A percentile compares a stretch with the other conserved stretches of the same genome.
Evolutionary conservation across 2,797 vertebrate species (phyloP).

Genomic region (Myotis pilosus): DNA sequence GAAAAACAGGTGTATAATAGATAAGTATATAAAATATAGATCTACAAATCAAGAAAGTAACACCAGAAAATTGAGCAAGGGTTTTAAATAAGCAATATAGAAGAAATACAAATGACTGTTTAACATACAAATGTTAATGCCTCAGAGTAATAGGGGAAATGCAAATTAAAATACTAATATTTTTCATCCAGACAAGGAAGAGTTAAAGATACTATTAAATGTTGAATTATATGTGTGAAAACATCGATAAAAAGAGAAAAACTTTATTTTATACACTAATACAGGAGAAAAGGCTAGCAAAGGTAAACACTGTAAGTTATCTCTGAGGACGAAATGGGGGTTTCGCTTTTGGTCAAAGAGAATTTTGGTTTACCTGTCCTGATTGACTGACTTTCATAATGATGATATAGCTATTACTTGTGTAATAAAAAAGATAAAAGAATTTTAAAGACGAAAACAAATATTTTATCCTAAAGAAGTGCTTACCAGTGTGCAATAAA

Average conservation of each 20-base stretch:
- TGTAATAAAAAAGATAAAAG: constrained; percentile 3
- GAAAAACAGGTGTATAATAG: neutral
- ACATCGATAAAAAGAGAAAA: neutral
- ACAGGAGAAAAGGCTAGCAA: neutral
- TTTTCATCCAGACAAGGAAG: neutral
- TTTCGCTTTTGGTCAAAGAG: constrained; percentile 3
- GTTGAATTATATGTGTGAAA: neutral
- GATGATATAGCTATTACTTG: neutral
- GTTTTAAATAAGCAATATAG: neutral
- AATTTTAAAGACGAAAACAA: constrained; percentile 32
- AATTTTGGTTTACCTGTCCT: neutral
- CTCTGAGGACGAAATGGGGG: neutral
- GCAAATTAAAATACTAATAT: constrained; percentile 14
- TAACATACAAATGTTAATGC: neutral
- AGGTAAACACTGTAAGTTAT: neutral
- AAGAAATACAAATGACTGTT: neutral
- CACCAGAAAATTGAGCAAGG: neutral
- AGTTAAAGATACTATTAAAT: neutral
- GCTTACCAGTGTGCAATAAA: neutral
- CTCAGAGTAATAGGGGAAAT: neutral
- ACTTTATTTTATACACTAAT: neutral
- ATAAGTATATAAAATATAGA: neutral
- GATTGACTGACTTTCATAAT: neutral
- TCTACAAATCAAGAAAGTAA: neutral
- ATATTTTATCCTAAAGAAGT: constrained; percentile 21